phyloP scores from a whole-genome alignment of 1,140 invertebrate species.

The Stratiolaelaps scimitus region DNA sequence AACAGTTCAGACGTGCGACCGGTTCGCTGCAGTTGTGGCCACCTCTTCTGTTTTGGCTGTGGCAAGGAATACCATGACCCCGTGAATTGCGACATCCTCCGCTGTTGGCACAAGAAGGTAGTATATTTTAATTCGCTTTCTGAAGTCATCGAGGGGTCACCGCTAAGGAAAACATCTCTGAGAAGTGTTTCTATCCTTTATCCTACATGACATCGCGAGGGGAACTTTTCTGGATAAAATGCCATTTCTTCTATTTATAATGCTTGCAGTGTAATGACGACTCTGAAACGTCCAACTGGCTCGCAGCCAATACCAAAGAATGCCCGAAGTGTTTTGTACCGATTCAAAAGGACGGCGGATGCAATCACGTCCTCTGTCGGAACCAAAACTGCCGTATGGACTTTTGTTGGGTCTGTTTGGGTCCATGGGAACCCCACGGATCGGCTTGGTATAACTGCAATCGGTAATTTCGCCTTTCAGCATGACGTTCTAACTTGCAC shows the following conservation, averaged over 20 bases:
- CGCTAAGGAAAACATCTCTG: too few relatives aligned
- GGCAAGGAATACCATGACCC: conserved; percentile 29
- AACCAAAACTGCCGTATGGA: neutral
- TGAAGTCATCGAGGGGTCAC: too few relatives aligned
- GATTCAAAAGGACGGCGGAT: conserved; percentile 30
- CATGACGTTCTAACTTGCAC: too few relatives aligned
- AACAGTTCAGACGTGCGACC: too few relatives aligned
- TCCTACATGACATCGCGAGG: too few relatives aligned
- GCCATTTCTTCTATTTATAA: too few relatives aligned
- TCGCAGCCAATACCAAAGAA: conserved; percentile 28
- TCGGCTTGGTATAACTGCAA: neutral
- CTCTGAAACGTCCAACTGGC: conserved; percentile 28
- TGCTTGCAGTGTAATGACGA: conserved; percentile 4
- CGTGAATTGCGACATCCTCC: conserved; percentile 10
- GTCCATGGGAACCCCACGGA: conserved; percentile 18
- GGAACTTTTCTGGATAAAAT: too few relatives aligned
- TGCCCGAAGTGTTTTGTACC: conserved; percentile 13
- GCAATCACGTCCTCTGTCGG: conserved; percentile 29
- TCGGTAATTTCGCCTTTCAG: too few relatives aligned
- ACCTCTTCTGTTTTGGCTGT: conserved; percentile 18
- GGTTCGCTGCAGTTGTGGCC: too few relatives aligned
- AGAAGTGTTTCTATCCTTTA: too few relatives aligned
- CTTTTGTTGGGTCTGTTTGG: conserved; percentile 30
- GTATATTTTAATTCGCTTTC: too few relatives aligned
- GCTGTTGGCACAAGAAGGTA: conserved; percentile 29